Conservation (phyloP, 2,797 vertebrate species). For the Catharus ustulatus region DNA sequence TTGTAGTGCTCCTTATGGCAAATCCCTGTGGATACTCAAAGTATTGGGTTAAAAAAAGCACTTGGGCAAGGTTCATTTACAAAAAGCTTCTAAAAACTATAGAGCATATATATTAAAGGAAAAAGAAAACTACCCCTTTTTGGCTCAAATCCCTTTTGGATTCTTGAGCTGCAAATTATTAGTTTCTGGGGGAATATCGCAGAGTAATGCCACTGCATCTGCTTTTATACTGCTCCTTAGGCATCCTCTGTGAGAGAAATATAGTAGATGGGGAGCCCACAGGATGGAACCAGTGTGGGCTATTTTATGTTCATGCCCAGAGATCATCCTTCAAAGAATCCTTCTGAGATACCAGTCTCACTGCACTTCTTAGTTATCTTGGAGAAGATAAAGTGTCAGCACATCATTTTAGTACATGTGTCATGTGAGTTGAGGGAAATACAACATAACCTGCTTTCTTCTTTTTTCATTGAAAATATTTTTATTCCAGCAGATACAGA, state of each 20-base stretch:
- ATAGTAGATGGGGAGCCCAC: not conserved
- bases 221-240: not conserved
- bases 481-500: not conserved
- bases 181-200: not conserved
- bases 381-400: not conserved
- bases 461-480: not conserved
- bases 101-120: not conserved
- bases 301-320: not conserved
- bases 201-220: not conserved
- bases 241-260: not conserved
- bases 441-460: not conserved
- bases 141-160: not conserved
- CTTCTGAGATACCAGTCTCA: not conserved
- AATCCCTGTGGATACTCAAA: rapidly evolving
- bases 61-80: rapidly evolving
- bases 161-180: not conserved
- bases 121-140: not conserved
- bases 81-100: not conserved
- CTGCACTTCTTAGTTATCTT: not conserved
- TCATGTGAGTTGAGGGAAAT: rapidly evolving
- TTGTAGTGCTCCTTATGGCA: not conserved
- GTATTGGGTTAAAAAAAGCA: not conserved
- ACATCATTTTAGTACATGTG: not conserved
- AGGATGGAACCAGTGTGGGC: not conserved
- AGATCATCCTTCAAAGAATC: not conserved